phyloP scores from a whole-genome alignment of 2,888 invertebrate species.

The Anodontia alba region DNA sequence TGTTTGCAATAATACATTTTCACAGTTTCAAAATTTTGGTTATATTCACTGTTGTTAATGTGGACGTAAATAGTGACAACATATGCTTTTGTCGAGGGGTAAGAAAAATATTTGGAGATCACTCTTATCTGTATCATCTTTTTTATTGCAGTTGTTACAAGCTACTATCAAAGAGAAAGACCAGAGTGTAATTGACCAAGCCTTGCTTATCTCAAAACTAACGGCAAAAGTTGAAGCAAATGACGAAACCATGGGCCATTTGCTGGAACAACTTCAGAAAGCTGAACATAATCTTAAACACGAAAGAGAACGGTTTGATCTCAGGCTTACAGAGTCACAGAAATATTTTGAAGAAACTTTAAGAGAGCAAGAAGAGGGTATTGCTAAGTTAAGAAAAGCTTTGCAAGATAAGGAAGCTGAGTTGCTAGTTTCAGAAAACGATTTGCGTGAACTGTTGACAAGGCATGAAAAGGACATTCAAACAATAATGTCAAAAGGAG shows the following conservation, averaged over 20 bases:
- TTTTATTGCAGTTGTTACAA: constrained; percentile 82
- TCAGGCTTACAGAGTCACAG: constrained; percentile 77
- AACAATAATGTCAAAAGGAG: constrained; percentile 77
- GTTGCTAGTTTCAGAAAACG: constrained; percentile 73
- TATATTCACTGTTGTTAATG: too few species aligned
- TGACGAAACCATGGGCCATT: constrained; percentile 73
- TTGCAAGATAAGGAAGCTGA: constrained; percentile 75
- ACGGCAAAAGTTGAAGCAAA: constrained; percentile 78
- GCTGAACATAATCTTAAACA: constrained; percentile 75
- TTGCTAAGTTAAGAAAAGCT: constrained; percentile 65
- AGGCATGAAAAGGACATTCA: constrained; percentile 80
- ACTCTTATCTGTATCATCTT: too few species aligned
- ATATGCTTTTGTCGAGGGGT: too few species aligned
- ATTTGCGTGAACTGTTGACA: constrained; percentile 74
- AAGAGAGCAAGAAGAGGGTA: constrained; percentile 75
- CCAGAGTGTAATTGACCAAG: constrained; percentile 73
- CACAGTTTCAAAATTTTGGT: too few species aligned
- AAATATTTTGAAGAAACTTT: constrained; percentile 81
- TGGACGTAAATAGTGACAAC: too few species aligned
- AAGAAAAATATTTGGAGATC: too few species aligned
- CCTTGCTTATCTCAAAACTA: constrained; percentile 75
- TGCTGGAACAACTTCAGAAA: constrained; percentile 75
- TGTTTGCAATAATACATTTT: too few species aligned
- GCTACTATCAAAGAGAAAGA: constrained; percentile 78
- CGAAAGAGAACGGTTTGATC: constrained; percentile 75